A percentile compares a stretch with the other conserved stretches of the same genome.
phyloP scores from a whole-genome alignment of 2,797 vertebrate species.

The Pipistrellus kuhlii region DNA sequence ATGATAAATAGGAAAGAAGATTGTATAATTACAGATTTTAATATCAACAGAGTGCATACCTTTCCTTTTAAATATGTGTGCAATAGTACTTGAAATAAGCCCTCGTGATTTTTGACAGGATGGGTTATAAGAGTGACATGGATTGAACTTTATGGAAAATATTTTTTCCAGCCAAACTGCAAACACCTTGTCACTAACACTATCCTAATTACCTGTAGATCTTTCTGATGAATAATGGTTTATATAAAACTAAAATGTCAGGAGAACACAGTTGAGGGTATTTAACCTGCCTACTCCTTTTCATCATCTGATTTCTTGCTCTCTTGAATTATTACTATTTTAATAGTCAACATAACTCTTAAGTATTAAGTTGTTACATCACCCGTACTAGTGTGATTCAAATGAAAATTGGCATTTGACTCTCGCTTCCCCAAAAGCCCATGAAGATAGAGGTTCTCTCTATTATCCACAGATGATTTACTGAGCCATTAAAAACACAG shows the following conservation, averaged over 20 bases:
- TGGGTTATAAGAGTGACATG: neutral
- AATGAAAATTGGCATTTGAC: slow-evolving; percentile 23
- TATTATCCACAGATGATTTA: slow-evolving; percentile 8
- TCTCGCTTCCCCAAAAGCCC: neutral
- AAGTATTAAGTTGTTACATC: neutral
- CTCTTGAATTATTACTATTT: neutral
- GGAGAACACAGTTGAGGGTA: neutral
- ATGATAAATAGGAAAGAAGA: neutral
- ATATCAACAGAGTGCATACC: neutral
- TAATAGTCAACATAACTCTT: neutral
- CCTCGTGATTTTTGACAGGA: neutral
- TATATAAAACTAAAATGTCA: neutral
- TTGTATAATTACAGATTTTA: neutral
- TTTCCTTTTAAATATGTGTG: neutral
- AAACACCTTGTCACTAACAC: neutral
- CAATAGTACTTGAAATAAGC: neutral
- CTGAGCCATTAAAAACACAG: neutral
- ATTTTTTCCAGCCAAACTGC: neutral
- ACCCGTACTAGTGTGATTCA: neutral
- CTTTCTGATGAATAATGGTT: neutral
- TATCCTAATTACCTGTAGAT: neutral
- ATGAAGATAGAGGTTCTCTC: neutral
- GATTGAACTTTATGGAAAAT: slow-evolving; percentile 38
- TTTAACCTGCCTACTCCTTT: neutral
- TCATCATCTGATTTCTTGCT: neutral